Evolutionary conservation across 2,797 vertebrate genomes (phyloP).

Genomic region (Hypotaenidia philippensis): DNA sequence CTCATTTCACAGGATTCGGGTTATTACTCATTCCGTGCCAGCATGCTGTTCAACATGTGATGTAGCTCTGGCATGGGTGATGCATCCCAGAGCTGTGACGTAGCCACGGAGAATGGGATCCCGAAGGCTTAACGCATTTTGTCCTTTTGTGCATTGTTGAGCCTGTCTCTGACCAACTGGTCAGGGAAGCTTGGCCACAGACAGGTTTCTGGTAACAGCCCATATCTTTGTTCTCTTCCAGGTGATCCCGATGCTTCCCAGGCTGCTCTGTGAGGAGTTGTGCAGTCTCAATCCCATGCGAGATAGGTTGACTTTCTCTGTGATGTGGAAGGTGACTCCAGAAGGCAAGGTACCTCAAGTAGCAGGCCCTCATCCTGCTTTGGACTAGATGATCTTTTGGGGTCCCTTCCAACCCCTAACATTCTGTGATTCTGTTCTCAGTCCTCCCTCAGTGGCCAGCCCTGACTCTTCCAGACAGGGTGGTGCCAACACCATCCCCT

Average conservation of each 20-base stretch:
- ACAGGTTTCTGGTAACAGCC: not conserved
- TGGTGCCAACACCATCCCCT: not conserved
- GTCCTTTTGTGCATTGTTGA: not conserved
- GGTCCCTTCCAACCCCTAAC: too few relatives aligned
- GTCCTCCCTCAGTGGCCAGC: rapidly evolving
- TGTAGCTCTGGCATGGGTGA: not conserved
- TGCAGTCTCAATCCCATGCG: conserved; percentile 96
- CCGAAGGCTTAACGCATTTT: not conserved
- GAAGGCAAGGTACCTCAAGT: conserved; percentile 89
- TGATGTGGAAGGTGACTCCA: conserved; percentile 93
- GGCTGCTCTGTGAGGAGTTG: conserved; percentile 94
- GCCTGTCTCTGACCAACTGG: not conserved
- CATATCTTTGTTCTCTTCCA: conserved; percentile 64
- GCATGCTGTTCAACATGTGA: not conserved
- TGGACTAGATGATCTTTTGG: too few relatives aligned
- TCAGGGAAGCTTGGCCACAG: not conserved
- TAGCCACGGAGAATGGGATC: not conserved
- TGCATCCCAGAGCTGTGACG: not conserved
- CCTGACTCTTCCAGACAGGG: not conserved
- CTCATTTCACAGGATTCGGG: not conserved
- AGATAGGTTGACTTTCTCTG: conserved; percentile 94
- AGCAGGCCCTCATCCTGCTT: not conserved
- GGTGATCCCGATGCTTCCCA: conserved; percentile 97
- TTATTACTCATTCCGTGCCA: not conserved
- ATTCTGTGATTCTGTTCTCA: not conserved